Base-by-base conservation (phyloP, 2,888 invertebrate genomes). In the Willowsia nigromaculata region DNA sequence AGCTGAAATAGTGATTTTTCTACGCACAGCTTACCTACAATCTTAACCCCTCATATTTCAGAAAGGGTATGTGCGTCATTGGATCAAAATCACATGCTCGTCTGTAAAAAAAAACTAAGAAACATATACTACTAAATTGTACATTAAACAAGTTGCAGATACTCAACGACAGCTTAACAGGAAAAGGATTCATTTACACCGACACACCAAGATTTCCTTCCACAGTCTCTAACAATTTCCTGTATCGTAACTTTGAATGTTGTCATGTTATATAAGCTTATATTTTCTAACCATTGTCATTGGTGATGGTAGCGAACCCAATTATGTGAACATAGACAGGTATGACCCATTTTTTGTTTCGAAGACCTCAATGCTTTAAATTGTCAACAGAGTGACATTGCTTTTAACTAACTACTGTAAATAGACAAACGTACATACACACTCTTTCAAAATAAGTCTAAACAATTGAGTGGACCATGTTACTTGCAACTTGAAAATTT, bases 191-290 rank as follows among this genome's bases (percentile, higher is more conserved):
- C 53, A 27, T 71, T 71, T 71, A 71, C 37, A 33, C 9, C 22
- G 53, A 25, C 53, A 84, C 84, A 84, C 71, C 84, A 37, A 18
- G 65, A 18, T 25, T 65, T 65, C 65, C 65, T 65, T 65, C 56
- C 22, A 18, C 18, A 65, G 33, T 65, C 33, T 37, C n/a, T 37
- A 65, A 65, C 37, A 65, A 65, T 65, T 22, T 37, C 37, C 37
- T 18, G 37, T 37, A 65, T 65, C 65, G 30, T 27, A 30, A 59
- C 15, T 59, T n/a, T n/a, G n/a, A n/a, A n/a, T 27, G 30, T 59
- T 30, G 18, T 65, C 18, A 30, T 30, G 27, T 15, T 15, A n/a
- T 37, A 30, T 18, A 33, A n/a, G n/a, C 27, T 30, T 18, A 18
- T 40, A 25, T 81, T 56, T 71, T 56, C 9, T 56, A 80, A 33